phyloP scores from a whole-genome alignment of 2,113 vertebrate species.

The Setophaga coronata region DNA sequence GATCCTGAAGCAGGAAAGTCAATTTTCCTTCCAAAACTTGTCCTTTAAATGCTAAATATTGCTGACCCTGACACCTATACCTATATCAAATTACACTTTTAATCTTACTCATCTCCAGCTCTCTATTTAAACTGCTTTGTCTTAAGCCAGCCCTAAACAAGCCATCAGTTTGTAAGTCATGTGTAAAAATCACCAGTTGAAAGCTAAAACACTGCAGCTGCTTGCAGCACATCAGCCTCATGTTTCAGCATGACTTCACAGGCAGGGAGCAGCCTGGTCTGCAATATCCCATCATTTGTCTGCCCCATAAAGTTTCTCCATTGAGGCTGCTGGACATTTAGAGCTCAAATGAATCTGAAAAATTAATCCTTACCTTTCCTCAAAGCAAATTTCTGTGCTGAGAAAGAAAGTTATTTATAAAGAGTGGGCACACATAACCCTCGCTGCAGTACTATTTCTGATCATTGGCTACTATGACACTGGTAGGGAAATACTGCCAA shows the following conservation, averaged over 20 bases:
- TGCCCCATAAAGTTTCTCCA: neutral
- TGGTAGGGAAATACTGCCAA: slow-evolving; percentile 18
- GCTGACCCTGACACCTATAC: neutral
- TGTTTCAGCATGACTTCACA: neutral
- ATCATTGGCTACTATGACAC: neutral
- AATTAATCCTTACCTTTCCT: neutral
- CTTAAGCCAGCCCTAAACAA: slow-evolving; percentile 27
- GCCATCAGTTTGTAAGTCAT: neutral
- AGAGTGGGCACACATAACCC: fast-evolving
- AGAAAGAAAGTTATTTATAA: neutral
- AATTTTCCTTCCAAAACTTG: neutral
- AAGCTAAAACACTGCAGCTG: neutral
- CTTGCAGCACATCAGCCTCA: neutral
- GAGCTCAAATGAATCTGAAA: neutral
- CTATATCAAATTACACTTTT: neutral
- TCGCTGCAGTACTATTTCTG: neutral
- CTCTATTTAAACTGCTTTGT: neutral
- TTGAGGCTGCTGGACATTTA: neutral
- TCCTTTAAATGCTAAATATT: neutral
- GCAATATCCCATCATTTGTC: neutral
- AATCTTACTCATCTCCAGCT: neutral
- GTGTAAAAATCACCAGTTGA: neutral
- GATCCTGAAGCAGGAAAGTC: neutral
- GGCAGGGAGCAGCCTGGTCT: neutral
- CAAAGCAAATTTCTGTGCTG: neutral